These are phyloP conservation scores for Harpegnathos saltator DNA, from an alignment of 1,140 invertebrate species.

Conservation along the genomic window DNA sequence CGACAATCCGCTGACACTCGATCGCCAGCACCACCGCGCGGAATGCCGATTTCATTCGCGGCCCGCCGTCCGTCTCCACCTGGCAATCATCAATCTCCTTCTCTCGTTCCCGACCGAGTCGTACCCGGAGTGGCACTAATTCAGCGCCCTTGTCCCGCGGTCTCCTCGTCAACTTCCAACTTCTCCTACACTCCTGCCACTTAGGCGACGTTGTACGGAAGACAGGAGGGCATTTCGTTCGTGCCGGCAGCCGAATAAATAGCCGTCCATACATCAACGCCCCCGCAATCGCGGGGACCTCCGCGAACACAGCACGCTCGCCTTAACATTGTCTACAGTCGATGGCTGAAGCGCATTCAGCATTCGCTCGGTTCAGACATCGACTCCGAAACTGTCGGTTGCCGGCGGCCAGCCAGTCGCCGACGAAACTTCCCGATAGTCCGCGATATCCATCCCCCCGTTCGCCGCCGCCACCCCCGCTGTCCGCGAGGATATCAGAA, in stretches of 20 bases:
- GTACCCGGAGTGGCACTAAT: constrained; percentile 82
- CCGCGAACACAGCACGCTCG: constrained; percentile 48
- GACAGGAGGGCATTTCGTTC: constrained; percentile 77
- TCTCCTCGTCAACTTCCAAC: constrained; percentile 76
- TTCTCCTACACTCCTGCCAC: constrained; percentile 65
- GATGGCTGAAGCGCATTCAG: constrained; percentile 42
- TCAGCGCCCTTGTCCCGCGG: constrained; percentile 81
- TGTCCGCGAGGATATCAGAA: not conserved
- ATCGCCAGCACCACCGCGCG: constrained; percentile 33
- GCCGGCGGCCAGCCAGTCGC: not conserved
- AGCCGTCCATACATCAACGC: constrained; percentile 79
- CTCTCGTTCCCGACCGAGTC: constrained; percentile 58
- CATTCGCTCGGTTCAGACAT: not conserved
- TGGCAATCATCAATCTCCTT: constrained; percentile 81
- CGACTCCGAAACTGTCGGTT: not conserved
- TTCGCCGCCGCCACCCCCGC: too few species aligned
- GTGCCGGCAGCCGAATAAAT: constrained; percentile 79
- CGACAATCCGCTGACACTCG: constrained; percentile 49
- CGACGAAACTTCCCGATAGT: not conserved
- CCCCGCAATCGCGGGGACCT: constrained; percentile 63
- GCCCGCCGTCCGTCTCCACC: constrained; percentile 5
- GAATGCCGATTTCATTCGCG: constrained; percentile 66
- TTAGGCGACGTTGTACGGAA: constrained; percentile 67
- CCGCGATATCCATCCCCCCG: not conserved
- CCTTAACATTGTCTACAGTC: constrained; percentile 69